A percentile compares a stretch with the other conserved stretches of the same genome.
These are phyloP conservation scores for Oreortyx pictus DNA, from an alignment of 2,797 vertebrate genomes.

Conservation along the genomic window DNA sequence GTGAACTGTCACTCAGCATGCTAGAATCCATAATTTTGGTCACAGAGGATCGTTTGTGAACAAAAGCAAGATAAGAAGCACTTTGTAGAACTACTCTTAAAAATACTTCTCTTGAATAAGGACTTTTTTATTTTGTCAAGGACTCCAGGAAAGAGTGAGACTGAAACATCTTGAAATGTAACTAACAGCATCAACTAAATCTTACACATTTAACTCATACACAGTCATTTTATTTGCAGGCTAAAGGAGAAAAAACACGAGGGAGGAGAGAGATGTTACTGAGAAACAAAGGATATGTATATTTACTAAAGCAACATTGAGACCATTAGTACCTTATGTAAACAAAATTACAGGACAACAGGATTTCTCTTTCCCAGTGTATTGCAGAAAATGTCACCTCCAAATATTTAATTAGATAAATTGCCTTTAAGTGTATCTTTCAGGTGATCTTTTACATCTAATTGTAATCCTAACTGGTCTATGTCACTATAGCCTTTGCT, in stretches of 20 bases:
- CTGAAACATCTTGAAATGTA: background rate
- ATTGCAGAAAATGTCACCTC: conserved; percentile 18
- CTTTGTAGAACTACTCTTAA: background rate
- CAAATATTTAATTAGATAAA: conserved; percentile 40
- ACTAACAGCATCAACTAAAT: background rate
- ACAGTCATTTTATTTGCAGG: background rate
- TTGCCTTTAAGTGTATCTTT: background rate
- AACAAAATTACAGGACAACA: background rate
- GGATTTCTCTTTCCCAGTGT: background rate
- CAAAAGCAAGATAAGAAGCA: background rate
- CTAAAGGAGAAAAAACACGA: background rate
- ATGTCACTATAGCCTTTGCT: conserved; percentile 40
- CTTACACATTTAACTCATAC: background rate
- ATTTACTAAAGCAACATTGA: background rate
- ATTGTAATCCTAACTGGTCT: conserved; percentile 60
- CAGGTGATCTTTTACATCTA: conserved; percentile 53
- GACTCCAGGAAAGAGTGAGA: background rate
- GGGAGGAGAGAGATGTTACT: background rate
- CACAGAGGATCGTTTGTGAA: background rate
- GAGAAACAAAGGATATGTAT: background rate
- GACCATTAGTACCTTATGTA: background rate
- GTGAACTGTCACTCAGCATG: background rate
- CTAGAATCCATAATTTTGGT: background rate
- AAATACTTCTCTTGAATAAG: background rate
- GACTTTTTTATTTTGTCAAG: background rate